Percentiles rank a stretch among this genome's conserved stretches.
Evolutionary conservation across 2,113 vertebrate species (phyloP).

Genomic region (Cyanoderma ruficeps): DNA sequence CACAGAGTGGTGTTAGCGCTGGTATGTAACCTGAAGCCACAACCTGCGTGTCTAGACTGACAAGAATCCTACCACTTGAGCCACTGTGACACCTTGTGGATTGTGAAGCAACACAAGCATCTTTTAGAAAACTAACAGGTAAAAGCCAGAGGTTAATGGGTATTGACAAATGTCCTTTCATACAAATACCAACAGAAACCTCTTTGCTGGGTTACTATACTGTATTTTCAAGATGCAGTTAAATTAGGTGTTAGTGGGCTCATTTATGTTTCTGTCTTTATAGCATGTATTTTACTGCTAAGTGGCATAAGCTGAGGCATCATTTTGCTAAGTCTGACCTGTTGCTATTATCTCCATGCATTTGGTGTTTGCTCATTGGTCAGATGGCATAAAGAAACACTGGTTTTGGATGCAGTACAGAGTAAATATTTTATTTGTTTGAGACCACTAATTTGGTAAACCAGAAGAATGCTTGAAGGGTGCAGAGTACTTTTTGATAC

Average conservation of each 20-base stretch:
- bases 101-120: neutral
- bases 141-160: neutral
- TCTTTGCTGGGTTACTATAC: neutral
- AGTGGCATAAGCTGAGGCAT: neutral
- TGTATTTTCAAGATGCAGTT: neutral
- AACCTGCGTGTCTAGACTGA: constrained; percentile 32
- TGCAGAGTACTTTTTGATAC: neutral
- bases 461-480: neutral
- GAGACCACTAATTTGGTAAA: neutral
- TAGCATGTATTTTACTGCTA: neutral
- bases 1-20: neutral
- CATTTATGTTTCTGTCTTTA: neutral
- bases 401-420: neutral
- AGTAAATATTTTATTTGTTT: constrained; percentile 23
- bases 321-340: neutral
- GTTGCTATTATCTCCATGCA: neutral
- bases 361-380: neutral
- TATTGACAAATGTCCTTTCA: neutral
- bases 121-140: neutral
- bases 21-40: neutral
- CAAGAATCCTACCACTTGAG: constrained; percentile 35
- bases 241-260: neutral
- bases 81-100: constrained; percentile 46
- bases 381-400: neutral
- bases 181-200: neutral